Percentiles rank a stretch among this genome's conserved stretches.
These are phyloP conservation scores for Cervus canadensis DNA, from an alignment of 2,113 vertebrate species.

Conservation along the genomic window DNA sequence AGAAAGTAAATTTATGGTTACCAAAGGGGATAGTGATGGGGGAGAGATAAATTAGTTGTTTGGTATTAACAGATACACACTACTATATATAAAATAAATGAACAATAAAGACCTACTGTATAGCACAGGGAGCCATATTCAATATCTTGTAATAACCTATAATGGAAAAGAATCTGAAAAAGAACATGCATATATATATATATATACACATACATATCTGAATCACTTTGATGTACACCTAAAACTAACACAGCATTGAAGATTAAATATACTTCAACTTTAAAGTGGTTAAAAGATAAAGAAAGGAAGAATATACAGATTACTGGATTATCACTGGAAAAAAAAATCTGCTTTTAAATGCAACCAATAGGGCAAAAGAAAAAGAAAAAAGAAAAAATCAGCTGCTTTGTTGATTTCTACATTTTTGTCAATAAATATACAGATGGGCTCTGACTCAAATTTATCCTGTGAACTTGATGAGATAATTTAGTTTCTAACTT, in stretches of 20 bases:
- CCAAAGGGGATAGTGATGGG: not conserved
- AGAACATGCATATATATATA: not conserved
- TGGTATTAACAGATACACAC: not conserved
- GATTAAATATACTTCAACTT: not conserved
- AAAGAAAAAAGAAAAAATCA: not conserved
- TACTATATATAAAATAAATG: not conserved
- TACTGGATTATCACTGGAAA: not conserved
- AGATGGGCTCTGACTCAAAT: not conserved
- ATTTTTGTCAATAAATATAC: not conserved
- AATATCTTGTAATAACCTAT: not conserved
- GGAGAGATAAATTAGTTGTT: not conserved
- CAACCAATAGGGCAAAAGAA: not conserved
- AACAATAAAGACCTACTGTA: not conserved
- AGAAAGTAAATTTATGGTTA: not conserved
- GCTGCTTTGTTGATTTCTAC: not conserved
- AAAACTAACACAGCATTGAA: not conserved
- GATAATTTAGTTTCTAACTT: conserved; percentile 1
- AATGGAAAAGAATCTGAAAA: not conserved
- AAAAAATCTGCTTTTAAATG: not conserved
- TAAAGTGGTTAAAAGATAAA: not conserved
- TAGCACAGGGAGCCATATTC: not conserved
- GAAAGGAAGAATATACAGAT: not conserved
- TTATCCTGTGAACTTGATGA: not conserved
- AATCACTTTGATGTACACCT: not conserved
- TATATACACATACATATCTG: not conserved